Evolutionary conservation across 2,797 vertebrate genomes (phyloP).

Genomic region (Anolis apletophallus): DNA sequence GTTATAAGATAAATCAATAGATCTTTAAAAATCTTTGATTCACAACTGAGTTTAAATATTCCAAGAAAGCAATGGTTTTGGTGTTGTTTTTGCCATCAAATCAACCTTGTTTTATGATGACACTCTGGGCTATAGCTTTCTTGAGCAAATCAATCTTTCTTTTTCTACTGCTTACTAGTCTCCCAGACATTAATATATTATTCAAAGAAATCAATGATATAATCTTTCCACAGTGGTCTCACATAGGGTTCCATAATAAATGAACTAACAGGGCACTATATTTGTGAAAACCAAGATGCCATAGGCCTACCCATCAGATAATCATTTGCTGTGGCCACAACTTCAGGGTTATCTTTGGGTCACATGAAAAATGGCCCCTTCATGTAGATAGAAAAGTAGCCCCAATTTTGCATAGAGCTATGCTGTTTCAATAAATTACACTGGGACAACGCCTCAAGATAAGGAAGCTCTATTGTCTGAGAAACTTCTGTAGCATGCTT

Average conservation of each 20-base stretch:
- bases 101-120: no score
- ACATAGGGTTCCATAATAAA: not conserved
- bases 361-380: not conserved
- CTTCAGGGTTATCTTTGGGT: not conserved
- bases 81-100: no score
- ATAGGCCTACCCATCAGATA: not conserved
- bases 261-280: not conserved
- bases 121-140: no score
- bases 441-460: not conserved
- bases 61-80: no score
- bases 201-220: not conserved
- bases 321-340: not conserved
- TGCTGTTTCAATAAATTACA: not conserved
- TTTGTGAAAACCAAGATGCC: not conserved
- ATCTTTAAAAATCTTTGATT: not conserved
- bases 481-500: not conserved
- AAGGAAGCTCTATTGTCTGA: not conserved
- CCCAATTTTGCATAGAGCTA: not conserved
- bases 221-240: not conserved
- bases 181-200: not conserved
- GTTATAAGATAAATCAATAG: no score
- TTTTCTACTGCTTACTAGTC: no score
- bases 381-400: not conserved
- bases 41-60: not conserved
- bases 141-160: no score